A percentile compares a stretch with the other conserved stretches of the same genome.
Conservation (phyloP, 2,888 invertebrate genomes). For the Caenorhabditis plicata region DNA sequence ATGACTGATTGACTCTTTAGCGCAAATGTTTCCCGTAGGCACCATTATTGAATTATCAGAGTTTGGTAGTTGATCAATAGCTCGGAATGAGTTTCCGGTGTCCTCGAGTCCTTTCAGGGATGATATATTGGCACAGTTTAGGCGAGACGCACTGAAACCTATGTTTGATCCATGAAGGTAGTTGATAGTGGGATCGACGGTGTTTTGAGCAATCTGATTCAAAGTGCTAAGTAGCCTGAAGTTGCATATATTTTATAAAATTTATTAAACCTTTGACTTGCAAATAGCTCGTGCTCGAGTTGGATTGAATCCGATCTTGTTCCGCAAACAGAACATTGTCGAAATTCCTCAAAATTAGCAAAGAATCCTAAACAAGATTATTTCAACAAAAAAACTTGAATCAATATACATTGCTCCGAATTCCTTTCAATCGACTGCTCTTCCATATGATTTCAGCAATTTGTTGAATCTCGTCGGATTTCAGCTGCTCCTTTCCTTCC, state of each 20-base stretch:
- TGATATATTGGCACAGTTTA: slow-evolving; percentile 12
- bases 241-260: neutral
- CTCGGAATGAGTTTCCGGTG: slow-evolving; percentile 5
- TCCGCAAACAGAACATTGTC: slow-evolving; percentile 18
- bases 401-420: slow-evolving; percentile 2
- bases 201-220: slow-evolving; percentile 20
- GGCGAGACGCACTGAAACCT: slow-evolving; percentile 17
- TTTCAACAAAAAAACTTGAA: neutral
- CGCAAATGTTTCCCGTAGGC: slow-evolving; percentile 9
- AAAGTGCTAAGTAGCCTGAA: slow-evolving; percentile 4
- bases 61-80: neutral
- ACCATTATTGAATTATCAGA: slow-evolving; percentile 9
- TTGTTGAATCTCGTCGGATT: slow-evolving; percentile 15
- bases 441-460: slow-evolving; percentile 23
- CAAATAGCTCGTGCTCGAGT: too few species aligned
- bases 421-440: slow-evolving; percentile 12
- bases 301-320: slow-evolving; percentile 1
- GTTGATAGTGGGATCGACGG: slow-evolving; percentile 6
- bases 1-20: slow-evolving; percentile 21
- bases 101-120: slow-evolving; percentile 28
- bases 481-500: slow-evolving; percentile 1
- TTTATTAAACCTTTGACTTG: too few species aligned
- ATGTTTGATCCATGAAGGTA: slow-evolving; percentile 24
- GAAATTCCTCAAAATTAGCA: slow-evolving; percentile 21
- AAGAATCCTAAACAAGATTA: slow-evolving; percentile 10